Conservation (phyloP, 2,797 vertebrate genomes). For the Myotis myotis region DNA sequence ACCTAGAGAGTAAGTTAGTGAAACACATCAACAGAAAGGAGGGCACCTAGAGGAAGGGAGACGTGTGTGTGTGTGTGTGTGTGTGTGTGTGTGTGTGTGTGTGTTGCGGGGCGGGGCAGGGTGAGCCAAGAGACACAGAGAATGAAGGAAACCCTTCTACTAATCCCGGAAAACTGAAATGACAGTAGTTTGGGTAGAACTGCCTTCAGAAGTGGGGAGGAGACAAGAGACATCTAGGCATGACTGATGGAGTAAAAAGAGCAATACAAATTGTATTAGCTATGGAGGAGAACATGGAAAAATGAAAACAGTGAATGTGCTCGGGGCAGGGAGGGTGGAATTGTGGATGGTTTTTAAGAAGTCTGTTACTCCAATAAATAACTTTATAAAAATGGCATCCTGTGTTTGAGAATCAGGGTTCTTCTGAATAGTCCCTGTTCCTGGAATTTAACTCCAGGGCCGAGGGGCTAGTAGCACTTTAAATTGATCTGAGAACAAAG, state of each 20-base stretch:
- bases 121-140: neutral
- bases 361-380: slow-evolving; percentile 51
- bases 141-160: neutral
- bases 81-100: too few relatives aligned
- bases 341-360: neutral
- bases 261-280: slow-evolving; percentile 45
- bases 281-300: slow-evolving; percentile 13
- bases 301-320: slow-evolving; percentile 50
- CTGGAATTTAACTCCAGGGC: slow-evolving; percentile 43
- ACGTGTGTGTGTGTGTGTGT: neutral
- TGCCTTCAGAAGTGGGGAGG: slow-evolving; percentile 19
- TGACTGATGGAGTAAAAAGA: neutral
- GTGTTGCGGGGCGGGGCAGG: too few relatives aligned
- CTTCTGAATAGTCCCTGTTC: slow-evolving; percentile 8
- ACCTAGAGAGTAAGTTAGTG: neutral
- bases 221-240: slow-evolving; percentile 21
- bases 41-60: neutral
- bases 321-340: neutral
- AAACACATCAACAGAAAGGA: neutral
- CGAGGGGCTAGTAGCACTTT: slow-evolving; percentile 36
- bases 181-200: neutral
- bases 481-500: slow-evolving; percentile 63
- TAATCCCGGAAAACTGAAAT: neutral
- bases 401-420: slow-evolving; percentile 42
- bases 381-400: slow-evolving; percentile 50